Evolutionary conservation across 2,113 vertebrate genomes (phyloP), one percentile per base, ranked within the genome.

Genomic region (Nyctibius bracteatus): DNA sequence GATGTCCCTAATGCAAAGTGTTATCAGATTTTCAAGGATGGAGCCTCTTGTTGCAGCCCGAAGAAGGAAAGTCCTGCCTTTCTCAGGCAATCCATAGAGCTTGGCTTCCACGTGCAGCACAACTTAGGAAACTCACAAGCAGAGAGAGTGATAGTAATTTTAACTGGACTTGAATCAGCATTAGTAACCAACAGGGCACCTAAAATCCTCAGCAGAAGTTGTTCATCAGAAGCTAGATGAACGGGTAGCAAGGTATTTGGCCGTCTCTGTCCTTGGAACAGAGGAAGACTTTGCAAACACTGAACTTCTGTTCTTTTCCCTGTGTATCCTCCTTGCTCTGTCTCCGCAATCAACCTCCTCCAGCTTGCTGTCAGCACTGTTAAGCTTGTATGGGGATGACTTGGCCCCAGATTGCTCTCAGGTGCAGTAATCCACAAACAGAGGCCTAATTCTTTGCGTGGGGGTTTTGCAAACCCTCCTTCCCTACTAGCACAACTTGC

Each of bases 21-120:
- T 92, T 96, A 79, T 5, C 57, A 88, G 43, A 18, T 93, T 96
- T 96, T 94, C 71, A 86, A 84, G 87, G 19, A 80, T 71, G 58
- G 59, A 68, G 54, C 35, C 57, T 51, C n/a, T 35, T 35, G 14
- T 80, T 58, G 80, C 82, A 54, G 93, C 63, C 7, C 18, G 10
- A 96, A 93, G 78, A 88, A 89, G 30, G 30, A 52, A 88, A 88
- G 55, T 73, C 17, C 10, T 14, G 9, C 66, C 28, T 95, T 96
- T 97, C 58, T 82, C 43, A 86, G 85, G 88, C 62, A 89, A 12
- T 93, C 59, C 11, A 12, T 12, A 55, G 43, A 94, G 72, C 82
- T 94, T 88, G 81, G 27, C 72, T 96, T 84, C 87, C 8, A 27
- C 0, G 0, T 24, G 30, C 14, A 51, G 33, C 7, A 4, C 27